phyloP scores from a whole-genome alignment of 2,797 vertebrate species.

The Neostethus bicornis region DNA sequence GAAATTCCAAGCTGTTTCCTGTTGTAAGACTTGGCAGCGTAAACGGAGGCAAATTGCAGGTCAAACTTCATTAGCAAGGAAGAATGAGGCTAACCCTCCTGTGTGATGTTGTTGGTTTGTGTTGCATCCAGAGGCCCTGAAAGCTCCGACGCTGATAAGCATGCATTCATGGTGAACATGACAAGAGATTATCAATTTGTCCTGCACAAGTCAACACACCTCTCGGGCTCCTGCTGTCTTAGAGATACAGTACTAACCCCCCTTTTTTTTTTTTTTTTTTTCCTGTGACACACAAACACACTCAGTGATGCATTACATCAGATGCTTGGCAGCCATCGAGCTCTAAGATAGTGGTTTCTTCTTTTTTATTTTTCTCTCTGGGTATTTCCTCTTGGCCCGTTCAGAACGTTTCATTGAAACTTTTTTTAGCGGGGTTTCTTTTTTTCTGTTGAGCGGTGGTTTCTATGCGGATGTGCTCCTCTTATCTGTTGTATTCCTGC shows the following conservation, averaged over 20 bases:
- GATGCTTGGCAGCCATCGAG: not conserved
- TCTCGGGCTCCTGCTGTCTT: constrained; percentile 52
- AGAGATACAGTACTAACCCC: constrained; percentile 47
- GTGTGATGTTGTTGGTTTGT: constrained; percentile 21
- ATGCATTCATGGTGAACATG: constrained; percentile 46
- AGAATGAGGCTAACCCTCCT: constrained; percentile 30
- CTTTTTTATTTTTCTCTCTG: not conserved
- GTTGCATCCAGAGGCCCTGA: constrained; percentile 13
- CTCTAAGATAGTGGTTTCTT: constrained; percentile 17
- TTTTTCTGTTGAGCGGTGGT: constrained; percentile 51
- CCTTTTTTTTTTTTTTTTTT: too few relatives aligned
- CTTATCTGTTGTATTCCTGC: constrained; percentile 1
- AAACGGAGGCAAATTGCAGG: constrained; percentile 10
- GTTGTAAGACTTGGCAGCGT: constrained; percentile 26
- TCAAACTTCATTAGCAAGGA: constrained; percentile 35
- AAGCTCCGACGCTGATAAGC: constrained; percentile 64
- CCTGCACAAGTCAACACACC: constrained; percentile 32
- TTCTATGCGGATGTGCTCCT: constrained; percentile 47
- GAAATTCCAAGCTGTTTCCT: constrained; percentile 27
- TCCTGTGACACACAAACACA: constrained; percentile 24
- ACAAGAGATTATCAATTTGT: constrained; percentile 61
- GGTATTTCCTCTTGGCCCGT: constrained; percentile 6
- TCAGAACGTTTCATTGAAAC: constrained; percentile 20
- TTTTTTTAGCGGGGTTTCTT: constrained; percentile 3
- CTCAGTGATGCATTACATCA: constrained; percentile 13